Conservation (phyloP, 2,888 invertebrate genomes). For the Herminia tarsipennalis region DNA sequence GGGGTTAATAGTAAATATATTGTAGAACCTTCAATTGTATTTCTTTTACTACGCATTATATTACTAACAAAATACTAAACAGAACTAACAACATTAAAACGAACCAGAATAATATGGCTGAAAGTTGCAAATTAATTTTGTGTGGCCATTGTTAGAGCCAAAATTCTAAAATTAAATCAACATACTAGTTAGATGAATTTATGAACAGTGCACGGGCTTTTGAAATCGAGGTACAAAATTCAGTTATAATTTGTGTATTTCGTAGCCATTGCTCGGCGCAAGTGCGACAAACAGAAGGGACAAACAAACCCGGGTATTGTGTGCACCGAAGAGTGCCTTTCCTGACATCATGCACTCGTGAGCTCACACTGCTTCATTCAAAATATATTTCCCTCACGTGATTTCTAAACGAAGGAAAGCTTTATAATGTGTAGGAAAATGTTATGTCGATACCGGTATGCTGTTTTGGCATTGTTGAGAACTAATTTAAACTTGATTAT, state of each 20-base stretch:
- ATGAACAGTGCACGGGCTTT: constrained; percentile 39
- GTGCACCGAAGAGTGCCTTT: constrained; percentile 59
- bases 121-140: constrained; percentile 9
- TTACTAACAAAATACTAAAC: constrained; percentile 13
- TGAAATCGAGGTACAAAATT: constrained; percentile 65
- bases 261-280: constrained; percentile 47
- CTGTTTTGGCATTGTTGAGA: too few relatives aligned
- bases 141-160: constrained; percentile 26
- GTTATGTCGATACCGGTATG: background rate
- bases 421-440: background rate
- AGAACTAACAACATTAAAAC: background rate
- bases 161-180: constrained; percentile 40
- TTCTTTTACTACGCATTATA: background rate
- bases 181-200: constrained; percentile 46
- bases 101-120: constrained; percentile 14
- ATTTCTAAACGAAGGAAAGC: constrained; percentile 5
- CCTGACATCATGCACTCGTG: constrained; percentile 23
- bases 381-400: constrained; percentile 28
- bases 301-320: constrained; percentile 67
- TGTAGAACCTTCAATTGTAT: background rate
- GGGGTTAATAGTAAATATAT: too few relatives aligned
- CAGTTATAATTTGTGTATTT: constrained; percentile 70
- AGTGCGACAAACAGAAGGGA: constrained; percentile 64
- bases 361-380: constrained; percentile 21
- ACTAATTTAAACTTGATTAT: too few relatives aligned